Evolutionary conservation across 2,888 invertebrate species (phyloP).

Genomic region (Callosobruchus maculatus): DNA sequence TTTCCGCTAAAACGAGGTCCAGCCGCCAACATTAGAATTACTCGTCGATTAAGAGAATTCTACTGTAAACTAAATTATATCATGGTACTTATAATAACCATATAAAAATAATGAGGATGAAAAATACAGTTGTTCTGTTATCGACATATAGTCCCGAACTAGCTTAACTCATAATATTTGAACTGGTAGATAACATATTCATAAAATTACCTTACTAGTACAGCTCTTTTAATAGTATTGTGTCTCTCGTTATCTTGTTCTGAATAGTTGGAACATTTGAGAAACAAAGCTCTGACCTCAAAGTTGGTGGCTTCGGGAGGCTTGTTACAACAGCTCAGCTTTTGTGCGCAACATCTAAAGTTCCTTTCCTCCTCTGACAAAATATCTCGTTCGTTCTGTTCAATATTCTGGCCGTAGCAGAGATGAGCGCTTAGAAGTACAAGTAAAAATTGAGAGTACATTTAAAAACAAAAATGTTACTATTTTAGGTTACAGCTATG

Average conservation of each 20-base stretch:
- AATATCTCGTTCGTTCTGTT: conserved; percentile 2
- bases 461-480: background rate
- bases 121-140: too few relatives aligned
- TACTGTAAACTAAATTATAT: too few relatives aligned
- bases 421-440: background rate
- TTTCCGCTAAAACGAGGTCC: too few relatives aligned
- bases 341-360: conserved; percentile 32
- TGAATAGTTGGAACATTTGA: conserved; percentile 29
- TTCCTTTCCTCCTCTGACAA: conserved; percentile 21
- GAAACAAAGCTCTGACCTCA: conserved; percentile 38
- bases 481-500: background rate
- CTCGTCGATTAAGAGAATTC: too few relatives aligned
- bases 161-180: too few relatives aligned
- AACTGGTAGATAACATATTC: background rate
- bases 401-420: background rate
- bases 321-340: conserved; percentile 32
- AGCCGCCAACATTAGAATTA: too few relatives aligned
- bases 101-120: too few relatives aligned
- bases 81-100: too few relatives aligned
- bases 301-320: conserved; percentile 27
- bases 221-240: background rate
- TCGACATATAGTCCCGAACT: too few relatives aligned
- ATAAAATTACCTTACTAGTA: background rate
- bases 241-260: conserved; percentile 10
- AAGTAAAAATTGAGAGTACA: background rate